phyloP scores from a whole-genome alignment of 2,113 vertebrate species.

The Callospermophilus lateralis region DNA sequence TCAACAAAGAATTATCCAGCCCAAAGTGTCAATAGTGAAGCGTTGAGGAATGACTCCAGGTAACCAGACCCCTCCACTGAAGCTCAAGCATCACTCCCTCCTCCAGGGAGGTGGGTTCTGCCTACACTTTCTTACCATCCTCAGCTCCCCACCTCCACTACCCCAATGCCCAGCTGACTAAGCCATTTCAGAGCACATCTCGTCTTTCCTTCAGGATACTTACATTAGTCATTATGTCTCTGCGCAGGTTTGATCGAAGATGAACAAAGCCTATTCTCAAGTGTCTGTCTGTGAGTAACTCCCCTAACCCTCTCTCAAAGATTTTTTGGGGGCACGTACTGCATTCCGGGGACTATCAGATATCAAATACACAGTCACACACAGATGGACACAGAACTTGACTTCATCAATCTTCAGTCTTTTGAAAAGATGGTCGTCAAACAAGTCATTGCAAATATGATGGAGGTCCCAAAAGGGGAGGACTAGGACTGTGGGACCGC shows the following conservation, averaged over 20 bases:
- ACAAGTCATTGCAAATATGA: neutral
- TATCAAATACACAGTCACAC: neutral
- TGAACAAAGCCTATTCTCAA: neutral
- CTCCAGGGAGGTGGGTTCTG: accelerated
- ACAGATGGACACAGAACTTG: neutral
- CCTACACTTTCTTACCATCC: neutral
- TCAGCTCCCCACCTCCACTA: neutral
- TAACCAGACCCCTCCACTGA: neutral
- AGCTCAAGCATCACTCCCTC: neutral
- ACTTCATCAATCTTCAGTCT: neutral
- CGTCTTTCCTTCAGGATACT: neutral
- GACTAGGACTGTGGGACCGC: neutral
- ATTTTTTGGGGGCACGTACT: neutral
- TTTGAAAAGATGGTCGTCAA: neutral
- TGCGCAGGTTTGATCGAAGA: neutral
- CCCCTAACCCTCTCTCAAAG: neutral
- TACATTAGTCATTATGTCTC: neutral
- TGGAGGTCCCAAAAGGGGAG: neutral
- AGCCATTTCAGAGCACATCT: neutral
- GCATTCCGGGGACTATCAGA: neutral
- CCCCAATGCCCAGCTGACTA: neutral
- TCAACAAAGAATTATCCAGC: neutral
- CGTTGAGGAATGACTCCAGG: neutral
- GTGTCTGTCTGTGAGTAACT: neutral
- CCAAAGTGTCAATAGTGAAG: neutral